Evolutionary conservation across 1,140 invertebrate species (phyloP), one percentile per base, ranked within the genome.

Genomic region (Mizuhopecten yessoensis): DNA sequence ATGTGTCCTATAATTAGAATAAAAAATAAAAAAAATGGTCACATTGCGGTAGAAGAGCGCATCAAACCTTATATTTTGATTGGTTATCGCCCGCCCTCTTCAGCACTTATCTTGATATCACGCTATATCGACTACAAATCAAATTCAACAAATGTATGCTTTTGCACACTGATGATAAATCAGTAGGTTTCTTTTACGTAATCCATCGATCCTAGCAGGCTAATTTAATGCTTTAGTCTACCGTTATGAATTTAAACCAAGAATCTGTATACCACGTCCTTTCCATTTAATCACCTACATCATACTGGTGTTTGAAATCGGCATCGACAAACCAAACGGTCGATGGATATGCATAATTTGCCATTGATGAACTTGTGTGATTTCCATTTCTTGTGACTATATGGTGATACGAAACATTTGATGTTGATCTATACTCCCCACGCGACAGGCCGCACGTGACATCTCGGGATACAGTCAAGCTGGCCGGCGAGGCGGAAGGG

Each of bases 241-340:
- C 57, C 57, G n/a, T 75, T 75, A 75, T 75, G 1, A 7, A 29
- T 75, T 29, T n/a, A 75, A 75, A 75, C 57, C 15, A 29, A 1
- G 7, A 75, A 75, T 29, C 45, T 49, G 45, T 49, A 49, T 20
- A 49, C 45, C 3, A 49, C 45, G 15, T 49, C 57, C 23, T 29
- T 75, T 75, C 57, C 57, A n/a, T n/a, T 75, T 75, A 75, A 75
- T 75, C 57, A 75, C 57, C 23, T 2, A 75, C 57, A 75, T 75
- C 57, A 75, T 7, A 75, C n/a, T 29, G 23, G 20, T 75, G n/a
- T 75, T 75, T 75, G 57, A 75, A 75, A 75, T 75, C 57, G 57
- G 11, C 57, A 29, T n/a, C 57, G 45, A 49, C 45, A 75, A 75
- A 75, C 3, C 57, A 75, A n/a, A 29, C 29, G n/a, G 23, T 75